Percentiles rank a stretch among this genome's conserved stretches.
phyloP scores from a whole-genome alignment of 2,113 vertebrate species.

The Scopus umbretta region DNA sequence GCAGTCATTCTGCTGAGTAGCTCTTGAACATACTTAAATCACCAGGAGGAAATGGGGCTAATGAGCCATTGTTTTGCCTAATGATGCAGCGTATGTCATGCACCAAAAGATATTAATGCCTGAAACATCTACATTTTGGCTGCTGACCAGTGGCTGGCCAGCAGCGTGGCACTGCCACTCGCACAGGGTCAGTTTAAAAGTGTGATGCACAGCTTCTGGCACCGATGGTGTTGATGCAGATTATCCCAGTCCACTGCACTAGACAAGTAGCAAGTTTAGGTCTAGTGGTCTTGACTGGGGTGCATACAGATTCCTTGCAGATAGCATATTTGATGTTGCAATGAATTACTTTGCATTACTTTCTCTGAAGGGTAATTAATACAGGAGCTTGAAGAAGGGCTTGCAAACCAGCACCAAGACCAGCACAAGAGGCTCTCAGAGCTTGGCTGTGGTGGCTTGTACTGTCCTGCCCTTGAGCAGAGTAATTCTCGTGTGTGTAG shows the following conservation, averaged over 20 bases:
- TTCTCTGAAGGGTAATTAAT: neutral
- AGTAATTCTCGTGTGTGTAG: accelerated
- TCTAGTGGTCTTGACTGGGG: neutral
- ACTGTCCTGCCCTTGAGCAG: neutral
- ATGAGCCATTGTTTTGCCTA: too few species aligned
- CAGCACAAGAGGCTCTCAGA: neutral
- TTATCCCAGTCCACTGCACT: neutral
- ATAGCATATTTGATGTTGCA: too few species aligned
- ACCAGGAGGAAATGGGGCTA: neutral
- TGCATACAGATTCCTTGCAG: neutral
- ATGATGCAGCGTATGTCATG: neutral
- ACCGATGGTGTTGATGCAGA: neutral
- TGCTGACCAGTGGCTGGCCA: neutral
- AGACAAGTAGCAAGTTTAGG: neutral
- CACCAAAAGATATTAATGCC: neutral
- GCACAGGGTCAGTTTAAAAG: neutral
- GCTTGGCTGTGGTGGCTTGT: neutral
- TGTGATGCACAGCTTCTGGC: neutral
- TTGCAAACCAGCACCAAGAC: neutral
- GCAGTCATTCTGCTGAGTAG: neutral
- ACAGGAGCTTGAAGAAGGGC: accelerated
- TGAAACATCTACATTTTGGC: neutral
- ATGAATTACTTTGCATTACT: neutral
- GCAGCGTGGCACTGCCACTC: neutral
- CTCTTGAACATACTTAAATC: neutral